A percentile compares a stretch with the other conserved stretches of the same genome.
Conservation (phyloP, 2,797 vertebrate genomes). For the Typhlichthys subterraneus region DNA sequence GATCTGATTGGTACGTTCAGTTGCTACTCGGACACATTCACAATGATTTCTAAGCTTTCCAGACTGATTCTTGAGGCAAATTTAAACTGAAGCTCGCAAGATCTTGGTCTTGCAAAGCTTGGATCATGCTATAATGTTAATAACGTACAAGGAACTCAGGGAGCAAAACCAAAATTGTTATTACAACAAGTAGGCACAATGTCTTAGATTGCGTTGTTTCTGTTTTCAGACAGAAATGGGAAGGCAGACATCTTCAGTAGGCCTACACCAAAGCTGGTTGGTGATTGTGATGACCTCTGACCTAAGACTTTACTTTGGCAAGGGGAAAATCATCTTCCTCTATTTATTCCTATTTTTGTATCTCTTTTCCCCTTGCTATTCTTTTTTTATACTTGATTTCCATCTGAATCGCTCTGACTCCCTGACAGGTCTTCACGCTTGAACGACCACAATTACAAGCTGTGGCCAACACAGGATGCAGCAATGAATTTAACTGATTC, state of each 20-base stretch:
- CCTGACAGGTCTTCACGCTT: constrained; percentile 58
- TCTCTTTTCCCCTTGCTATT: constrained; percentile 21
- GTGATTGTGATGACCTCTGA: constrained; percentile 25
- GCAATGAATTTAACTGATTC: constrained; percentile 73
- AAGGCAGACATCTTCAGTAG: background rate
- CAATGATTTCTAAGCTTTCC: too few relatives aligned
- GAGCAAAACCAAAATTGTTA: background rate
- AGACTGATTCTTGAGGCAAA: too few relatives aligned
- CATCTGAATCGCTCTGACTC: background rate
- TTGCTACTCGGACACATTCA: too few relatives aligned
- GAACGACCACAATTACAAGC: constrained; percentile 74
- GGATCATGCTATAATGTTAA: constrained; percentile 15
- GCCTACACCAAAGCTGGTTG: constrained; percentile 31
- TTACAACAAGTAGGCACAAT: too few relatives aligned
- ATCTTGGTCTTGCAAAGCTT: constrained; percentile 17
- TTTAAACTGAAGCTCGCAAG: too few relatives aligned
- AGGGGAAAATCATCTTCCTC: background rate
- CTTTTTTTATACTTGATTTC: background rate
- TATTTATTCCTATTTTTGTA: constrained; percentile 12
- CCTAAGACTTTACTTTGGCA: constrained; percentile 52
- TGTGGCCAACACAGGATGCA: constrained; percentile 74
- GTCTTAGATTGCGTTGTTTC: too few relatives aligned
- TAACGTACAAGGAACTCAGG: constrained; percentile 19
- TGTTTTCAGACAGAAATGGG: too few relatives aligned
- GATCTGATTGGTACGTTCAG: too few relatives aligned